phyloP scores from a whole-genome alignment of 2,113 vertebrate species.

The Tringa solitaria region DNA sequence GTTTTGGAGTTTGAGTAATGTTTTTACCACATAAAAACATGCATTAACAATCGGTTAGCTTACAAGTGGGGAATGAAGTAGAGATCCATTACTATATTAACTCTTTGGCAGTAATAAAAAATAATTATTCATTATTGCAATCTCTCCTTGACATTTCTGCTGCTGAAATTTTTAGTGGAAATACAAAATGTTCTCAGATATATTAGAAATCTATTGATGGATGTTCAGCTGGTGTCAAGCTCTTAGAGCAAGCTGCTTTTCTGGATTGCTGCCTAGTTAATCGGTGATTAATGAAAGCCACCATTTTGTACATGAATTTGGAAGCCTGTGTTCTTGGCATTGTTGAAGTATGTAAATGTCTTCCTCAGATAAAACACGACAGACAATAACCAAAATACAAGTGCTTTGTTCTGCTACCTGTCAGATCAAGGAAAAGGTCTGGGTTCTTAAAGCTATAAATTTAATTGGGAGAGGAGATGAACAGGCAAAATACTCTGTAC shows the following conservation, averaged over 20 bases:
- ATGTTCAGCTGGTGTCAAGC: constrained; percentile 24
- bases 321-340: constrained; percentile 22
- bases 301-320: constrained; percentile 16
- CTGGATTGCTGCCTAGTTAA: constrained; percentile 42
- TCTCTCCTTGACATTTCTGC: neutral
- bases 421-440: constrained; percentile 13
- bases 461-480: neutral
- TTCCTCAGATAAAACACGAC: constrained; percentile 58
- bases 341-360: neutral
- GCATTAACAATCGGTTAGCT: neutral
- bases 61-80: neutral
- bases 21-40: neutral
- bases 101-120: neutral
- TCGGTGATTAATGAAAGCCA: constrained; percentile 11
- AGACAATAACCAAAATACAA: constrained; percentile 16
- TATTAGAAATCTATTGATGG: constrained; percentile 26
- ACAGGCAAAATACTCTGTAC: neutral
- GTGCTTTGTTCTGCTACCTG: constrained; percentile 31
- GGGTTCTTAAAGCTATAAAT: neutral
- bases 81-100: neutral
- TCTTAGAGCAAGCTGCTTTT: neutral
- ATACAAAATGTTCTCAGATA: constrained; percentile 2
- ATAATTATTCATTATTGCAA: neutral
- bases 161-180: constrained; percentile 4
- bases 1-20: constrained; percentile 5